Evolutionary conservation across 2,888 invertebrate species (phyloP), one percentile per base, ranked within the genome.

Genomic region (Brachyptera putata): DNA sequence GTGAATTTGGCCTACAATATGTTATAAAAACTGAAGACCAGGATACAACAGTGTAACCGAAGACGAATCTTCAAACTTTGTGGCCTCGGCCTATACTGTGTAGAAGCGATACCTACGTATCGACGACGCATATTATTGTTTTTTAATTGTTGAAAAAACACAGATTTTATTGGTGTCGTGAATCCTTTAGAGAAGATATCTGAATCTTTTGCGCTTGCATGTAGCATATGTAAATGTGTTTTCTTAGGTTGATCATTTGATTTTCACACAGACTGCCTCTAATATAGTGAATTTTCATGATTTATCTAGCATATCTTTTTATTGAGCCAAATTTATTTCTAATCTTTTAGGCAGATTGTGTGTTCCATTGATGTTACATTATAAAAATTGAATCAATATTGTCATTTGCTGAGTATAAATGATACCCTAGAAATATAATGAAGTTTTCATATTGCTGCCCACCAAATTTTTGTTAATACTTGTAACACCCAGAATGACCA

Each of bases 81-180:
- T 16, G 43, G 43, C 43, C 21, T 43, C 55, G 61, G 61, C 61
- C 61, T 58, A 61, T 55, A n/a, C 11, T 61, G 61, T 61, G 58
- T 61, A 61, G 61, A n/a, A n/a, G n/a, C n/a, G n/a, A n/a, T n/a
- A n/a, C n/a, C n/a, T n/a, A n/a, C n/a, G n/a, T n/a, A n/a, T n/a
- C n/a, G n/a, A n/a, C n/a, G n/a, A n/a, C n/a, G n/a, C n/a, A n/a
- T n/a, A n/a, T n/a, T 61, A 58, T 61, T 61, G 56, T 61, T 56
- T 61, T 61, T 56, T 61, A 61, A 61, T 61, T 61, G 61, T 61
- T 61, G 58, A 56, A n/a, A n/a, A 58, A 50, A 48, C 37, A 48
- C 57, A 59, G 46, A 62, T 60, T 60, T 60, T 62, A 62, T 60
- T 34, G 57, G 57, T 62, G 62, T 60, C 62, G 60, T 62, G 53